Base-by-base conservation (phyloP, 2,797 vertebrate species). In the Myoxocephalus aenaeus region DNA sequence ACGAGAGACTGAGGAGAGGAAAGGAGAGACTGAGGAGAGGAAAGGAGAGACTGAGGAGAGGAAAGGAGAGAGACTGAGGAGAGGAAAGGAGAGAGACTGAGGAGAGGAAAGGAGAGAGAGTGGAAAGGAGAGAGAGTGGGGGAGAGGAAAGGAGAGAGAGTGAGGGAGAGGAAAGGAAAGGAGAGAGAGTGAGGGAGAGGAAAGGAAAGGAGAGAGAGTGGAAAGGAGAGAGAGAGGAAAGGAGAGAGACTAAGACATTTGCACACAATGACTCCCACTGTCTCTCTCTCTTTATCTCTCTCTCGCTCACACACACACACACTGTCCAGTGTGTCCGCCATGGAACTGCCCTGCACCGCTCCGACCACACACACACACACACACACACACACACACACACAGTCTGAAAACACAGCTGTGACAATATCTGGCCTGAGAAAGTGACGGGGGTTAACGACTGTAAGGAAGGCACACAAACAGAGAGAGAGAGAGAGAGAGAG, bases 351-450 rank as follows among this genome's bases (percentile, higher is more conserved):
- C 90, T 51, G 90, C 53, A 89, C 91, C 51, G 71, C 77, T 65
- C 7, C 1, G 34, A 34, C 34, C 44, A 46, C 44, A 46, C 44
- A 46, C 44, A 46, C 44, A 46, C 65, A 17, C 18, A 5, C 15
- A 4, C 40, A 46, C 44, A 46, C 44, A 46, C 44, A 46, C 44
- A 62, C 22, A 65, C n/a, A 46, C 44, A 70, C 15, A 80, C 65
- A 64, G 29, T 32, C 29, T 32, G 29, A 32, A 32, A 32, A 88
- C 91, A 93, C 92, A 94, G 93, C 92, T 94, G 92, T 87, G 89
- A 92, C 87, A 93, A 94, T 89, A 94, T 82, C 64, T 59, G 75
- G 83, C 79, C 78, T 72, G 79, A 87, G 76, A 83, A 65, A 73
- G 69, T 48, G 77, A 81, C 22, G 51, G 54, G 44, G 50, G 44